Evolutionary conservation across 2,797 vertebrate species (phyloP), one percentile per base, ranked within the genome.

Genomic region (Clarias pachynema): DNA sequence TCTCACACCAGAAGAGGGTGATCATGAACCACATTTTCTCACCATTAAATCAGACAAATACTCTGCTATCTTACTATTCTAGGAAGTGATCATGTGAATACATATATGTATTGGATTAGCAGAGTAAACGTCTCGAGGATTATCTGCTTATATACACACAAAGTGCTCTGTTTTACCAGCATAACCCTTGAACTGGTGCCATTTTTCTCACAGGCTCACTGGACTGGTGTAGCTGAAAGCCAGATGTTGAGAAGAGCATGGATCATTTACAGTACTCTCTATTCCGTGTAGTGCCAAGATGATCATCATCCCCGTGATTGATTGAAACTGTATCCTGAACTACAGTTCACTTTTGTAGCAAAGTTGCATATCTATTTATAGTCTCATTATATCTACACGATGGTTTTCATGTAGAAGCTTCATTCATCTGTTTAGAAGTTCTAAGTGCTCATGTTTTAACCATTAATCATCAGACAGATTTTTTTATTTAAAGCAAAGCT

Each of bases 1-100:
- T 18, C 65, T 31, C 34, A 49, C 44, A 59, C 84, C 90, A 89
- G 84, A 74, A 88, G 90, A 88, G 89, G 90, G 90, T 83, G 73
- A 70, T 88, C 69, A 86, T 83, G 82, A 85, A 53, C 86, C 75
- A 81, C 70, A 24, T 81, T 81, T 87, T 20, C 40, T 57, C 65
- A 57, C 63, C 18, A n/a, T 26, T 69, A n/a, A 53, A 37, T 22
- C 34, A 34, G 80, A 9, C 34, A 37, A 56, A 26, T 72, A 22
- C 0, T 2, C 31, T 66, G 12, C n/a, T 77, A 59, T 10, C n/a
- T 81, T 74, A 74, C 78, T 37, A 74, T 81, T 81, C 49, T 34
- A 22, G n/a, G 40, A 75, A 60, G 40, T 44, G 66, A 44, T 29
- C 24, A 49, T 56, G 31, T 53, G 29, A 81, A 85, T 75, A 49